Evolutionary conservation across 2,113 vertebrate genomes (phyloP).

Genomic region (Bos indicus): DNA sequence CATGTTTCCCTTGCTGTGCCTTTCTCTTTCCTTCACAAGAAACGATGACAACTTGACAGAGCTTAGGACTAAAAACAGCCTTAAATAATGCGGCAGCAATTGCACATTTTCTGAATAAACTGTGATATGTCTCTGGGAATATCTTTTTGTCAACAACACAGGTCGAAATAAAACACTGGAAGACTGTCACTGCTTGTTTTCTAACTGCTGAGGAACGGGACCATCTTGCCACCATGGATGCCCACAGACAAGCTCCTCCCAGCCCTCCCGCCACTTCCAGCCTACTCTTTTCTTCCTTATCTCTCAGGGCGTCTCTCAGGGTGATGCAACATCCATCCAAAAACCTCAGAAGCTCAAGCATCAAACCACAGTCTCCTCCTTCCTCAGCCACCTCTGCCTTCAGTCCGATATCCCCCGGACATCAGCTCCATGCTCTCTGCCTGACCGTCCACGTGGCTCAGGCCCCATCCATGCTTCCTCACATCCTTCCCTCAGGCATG

Average conservation of each 20-base stretch:
- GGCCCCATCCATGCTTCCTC: background rate
- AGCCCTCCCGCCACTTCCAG: too few species aligned
- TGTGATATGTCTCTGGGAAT: background rate
- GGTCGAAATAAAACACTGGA: background rate
- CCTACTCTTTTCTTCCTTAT: too few species aligned
- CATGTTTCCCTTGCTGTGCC: background rate
- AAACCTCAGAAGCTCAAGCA: too few species aligned
- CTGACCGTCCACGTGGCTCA: background rate
- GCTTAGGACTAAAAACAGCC: background rate
- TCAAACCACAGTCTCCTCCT: too few species aligned
- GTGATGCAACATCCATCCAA: too few species aligned
- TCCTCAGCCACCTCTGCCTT: too few species aligned
- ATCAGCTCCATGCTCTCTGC: background rate
- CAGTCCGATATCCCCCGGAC: too few species aligned
- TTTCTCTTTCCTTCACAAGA: background rate
- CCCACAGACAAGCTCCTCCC: too few species aligned
- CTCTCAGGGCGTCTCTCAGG: too few species aligned
- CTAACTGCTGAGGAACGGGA: background rate
- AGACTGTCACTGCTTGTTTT: background rate
- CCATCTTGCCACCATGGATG: background rate
- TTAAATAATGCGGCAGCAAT: background rate
- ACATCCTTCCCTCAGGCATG: background rate
- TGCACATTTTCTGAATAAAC: background rate
- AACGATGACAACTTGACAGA: background rate
- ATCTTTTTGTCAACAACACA: background rate